Evolutionary conservation across 2,888 invertebrate species (phyloP).

Genomic region (Reticulitermes lucifugus): DNA sequence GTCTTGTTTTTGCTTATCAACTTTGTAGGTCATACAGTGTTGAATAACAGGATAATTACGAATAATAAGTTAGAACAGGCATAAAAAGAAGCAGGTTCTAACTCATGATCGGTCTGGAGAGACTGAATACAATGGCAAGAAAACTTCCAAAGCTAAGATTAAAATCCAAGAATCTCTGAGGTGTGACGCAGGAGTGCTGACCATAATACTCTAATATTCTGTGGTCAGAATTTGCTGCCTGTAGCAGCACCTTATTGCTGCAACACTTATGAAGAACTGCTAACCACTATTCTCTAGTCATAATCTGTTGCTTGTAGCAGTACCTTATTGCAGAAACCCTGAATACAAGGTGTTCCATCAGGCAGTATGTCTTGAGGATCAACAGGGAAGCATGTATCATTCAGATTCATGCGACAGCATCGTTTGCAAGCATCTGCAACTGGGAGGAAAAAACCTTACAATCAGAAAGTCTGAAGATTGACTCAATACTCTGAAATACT

Average conservation of each 20-base stretch:
- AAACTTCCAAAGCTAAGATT: no score
- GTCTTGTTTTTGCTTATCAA: no score
- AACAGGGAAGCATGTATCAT: conserved; percentile 92
- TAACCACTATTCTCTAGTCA: background rate
- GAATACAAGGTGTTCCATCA: conserved; percentile 95
- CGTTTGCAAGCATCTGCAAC: conserved; percentile 93
- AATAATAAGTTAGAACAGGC: no score
- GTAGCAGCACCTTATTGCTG: conserved; percentile 82
- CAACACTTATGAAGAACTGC: conserved; percentile 74
- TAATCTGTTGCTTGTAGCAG: background rate
- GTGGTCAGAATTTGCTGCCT: background rate
- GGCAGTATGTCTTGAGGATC: conserved; percentile 89
- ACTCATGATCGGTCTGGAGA: no score
- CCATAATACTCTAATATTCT: background rate
- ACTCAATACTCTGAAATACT: no score
- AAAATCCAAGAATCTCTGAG: no score
- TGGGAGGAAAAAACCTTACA: conserved; percentile 62
- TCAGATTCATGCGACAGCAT: conserved; percentile 91
- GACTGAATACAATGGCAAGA: no score
- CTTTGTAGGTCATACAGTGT: no score
- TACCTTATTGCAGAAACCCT: conserved; percentile 96
- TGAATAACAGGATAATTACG: no score
- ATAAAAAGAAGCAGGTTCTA: no score
- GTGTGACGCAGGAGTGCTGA: no score
- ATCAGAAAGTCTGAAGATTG: no score